phyloP scores from a whole-genome alignment of 2,113 vertebrate species.

The Corapipo altera region DNA sequence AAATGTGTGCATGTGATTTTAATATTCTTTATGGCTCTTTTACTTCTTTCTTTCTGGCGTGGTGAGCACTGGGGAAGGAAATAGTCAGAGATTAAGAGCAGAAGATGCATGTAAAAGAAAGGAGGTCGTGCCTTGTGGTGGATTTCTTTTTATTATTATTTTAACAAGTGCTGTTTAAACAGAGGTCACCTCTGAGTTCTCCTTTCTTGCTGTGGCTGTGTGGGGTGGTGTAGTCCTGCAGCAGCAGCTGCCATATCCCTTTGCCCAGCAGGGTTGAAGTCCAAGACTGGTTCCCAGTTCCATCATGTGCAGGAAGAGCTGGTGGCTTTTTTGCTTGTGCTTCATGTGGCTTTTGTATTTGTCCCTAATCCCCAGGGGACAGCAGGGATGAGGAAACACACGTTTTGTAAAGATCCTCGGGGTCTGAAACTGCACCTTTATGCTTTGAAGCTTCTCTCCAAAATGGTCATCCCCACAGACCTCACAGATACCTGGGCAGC shows the following conservation, averaged over 20 bases:
- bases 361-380: neutral
- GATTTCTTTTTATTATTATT: neutral
- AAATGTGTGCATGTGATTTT: neutral
- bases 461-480: neutral
- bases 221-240: neutral
- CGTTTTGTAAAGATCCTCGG: neutral
- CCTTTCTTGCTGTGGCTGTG: neutral
- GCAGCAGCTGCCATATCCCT: neutral
- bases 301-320: neutral
- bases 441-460: neutral
- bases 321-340: neutral
- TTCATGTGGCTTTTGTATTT: neutral
- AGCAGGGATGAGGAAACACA: neutral
- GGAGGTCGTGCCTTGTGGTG: neutral
- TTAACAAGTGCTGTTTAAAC: neutral
- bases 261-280: neutral
- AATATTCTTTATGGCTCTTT: neutral
- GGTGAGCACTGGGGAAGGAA: neutral
- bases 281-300: neutral
- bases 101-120: neutral
- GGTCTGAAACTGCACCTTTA: neutral
- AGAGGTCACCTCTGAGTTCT: neutral
- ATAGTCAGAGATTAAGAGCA: neutral
- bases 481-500: rapidly evolving
- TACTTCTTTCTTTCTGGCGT: neutral